Evolutionary conservation across 2,888 invertebrate genomes (phyloP), one percentile per base, ranked within the genome.

Genomic region (Ligdia adustata): DNA sequence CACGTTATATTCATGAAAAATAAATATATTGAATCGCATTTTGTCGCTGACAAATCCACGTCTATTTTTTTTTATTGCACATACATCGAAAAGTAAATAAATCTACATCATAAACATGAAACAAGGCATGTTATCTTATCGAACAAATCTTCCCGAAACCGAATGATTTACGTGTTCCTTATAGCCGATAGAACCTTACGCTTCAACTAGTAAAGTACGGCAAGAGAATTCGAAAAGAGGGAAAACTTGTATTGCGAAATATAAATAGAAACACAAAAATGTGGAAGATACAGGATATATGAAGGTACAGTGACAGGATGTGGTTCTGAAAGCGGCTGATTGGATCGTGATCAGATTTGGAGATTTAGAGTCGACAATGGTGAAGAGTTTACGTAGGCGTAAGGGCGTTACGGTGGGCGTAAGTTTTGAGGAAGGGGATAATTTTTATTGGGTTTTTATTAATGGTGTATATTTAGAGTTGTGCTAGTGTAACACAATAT

Each of bases 121-220:
- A 31, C 35, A 45, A 14, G n/a, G n/a, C 20, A 20, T 20, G n/a
- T 38, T 31, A 26, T 39, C 33, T 37, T 29, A 29, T 32, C 13
- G 14, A 18, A 18, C 9, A 35, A 35, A 47, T 41, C 18, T 37
- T 41, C 11, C 4, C 11, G 9, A 35, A 40, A 37, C 31, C 32
- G 45, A 46, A 46, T 47, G 47, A 47, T 47, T 47, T 41, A 41
- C 35, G 34, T 41, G 42, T 42, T 38, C 33, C 33, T 32, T 32
- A 37, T 12, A 27, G 37, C 37, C 12, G 32, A 42, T 42, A 28
- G 32, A 48, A 27, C 33, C 48, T 27, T 13, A 41, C 42, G 42
- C 27, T 12, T 40, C 34, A 26, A 31, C 43, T 40, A 38, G 39
- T 44, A 39, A 39, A 29, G 9, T 31, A 44, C 40, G 40, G 14